Conservation (phyloP, 2,113 vertebrate genomes). For the Brachypteracias leptosomus region DNA sequence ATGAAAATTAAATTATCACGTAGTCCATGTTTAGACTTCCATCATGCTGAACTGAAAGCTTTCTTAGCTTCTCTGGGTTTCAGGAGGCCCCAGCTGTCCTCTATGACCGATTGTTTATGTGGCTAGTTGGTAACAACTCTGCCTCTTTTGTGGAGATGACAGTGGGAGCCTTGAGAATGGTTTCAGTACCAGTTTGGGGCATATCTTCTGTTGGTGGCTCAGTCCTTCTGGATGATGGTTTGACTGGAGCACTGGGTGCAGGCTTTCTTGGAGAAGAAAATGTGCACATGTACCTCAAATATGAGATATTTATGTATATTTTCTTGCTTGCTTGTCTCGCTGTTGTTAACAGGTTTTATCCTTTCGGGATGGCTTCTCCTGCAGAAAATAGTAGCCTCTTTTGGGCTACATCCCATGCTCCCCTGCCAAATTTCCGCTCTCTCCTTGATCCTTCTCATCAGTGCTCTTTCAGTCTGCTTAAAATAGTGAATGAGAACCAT, state of each 20-base stretch:
- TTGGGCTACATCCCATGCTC: neutral
- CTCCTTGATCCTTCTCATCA: conserved; percentile 38
- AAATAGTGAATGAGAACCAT: conserved; percentile 56
- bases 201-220: neutral
- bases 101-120: accelerated
- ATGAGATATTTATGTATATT: neutral
- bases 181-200: neutral
- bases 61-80: neutral
- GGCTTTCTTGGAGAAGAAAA: neutral
- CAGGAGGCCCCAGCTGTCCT: neutral
- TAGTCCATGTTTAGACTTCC: neutral
- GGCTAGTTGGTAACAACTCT: neutral
- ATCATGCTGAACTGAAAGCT: neutral
- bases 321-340: neutral
- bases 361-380: neutral
- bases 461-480: conserved; percentile 63
- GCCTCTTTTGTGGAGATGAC: neutral
- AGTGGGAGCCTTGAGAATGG: neutral
- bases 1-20: neutral
- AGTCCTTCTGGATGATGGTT: neutral
- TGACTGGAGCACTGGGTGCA: neutral
- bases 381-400: conserved; percentile 22
- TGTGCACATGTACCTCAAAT: accelerated
- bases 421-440: conserved; percentile 55
- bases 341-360: neutral